Base-by-base conservation (phyloP, 2,797 vertebrate species). In the Pseudopleuronectes americanus region DNA sequence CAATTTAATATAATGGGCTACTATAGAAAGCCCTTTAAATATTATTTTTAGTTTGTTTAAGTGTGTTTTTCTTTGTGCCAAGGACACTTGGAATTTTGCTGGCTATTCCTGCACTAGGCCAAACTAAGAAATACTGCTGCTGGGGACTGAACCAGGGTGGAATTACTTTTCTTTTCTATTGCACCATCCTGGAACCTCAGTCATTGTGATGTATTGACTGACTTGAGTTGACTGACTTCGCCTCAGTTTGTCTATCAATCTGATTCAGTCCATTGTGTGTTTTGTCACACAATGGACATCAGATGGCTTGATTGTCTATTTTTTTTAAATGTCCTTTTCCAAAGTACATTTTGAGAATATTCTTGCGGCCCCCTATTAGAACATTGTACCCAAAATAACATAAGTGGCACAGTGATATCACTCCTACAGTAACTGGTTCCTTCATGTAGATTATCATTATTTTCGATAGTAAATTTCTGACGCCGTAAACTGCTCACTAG, bases 401-500 rank as follows among this genome's bases (percentile, higher is more conserved):
- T 5, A 31, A 31, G 17, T 45, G 43, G 6, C 43, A 45, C 43
- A 45, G 43, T 7, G 14, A 8, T 45, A 19, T 45, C 43, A 45
- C 17, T 19, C 43, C 43, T 19, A 43, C 41, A 16, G 41, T 43
- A 45, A 45, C 43, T 16, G 43, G 5, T 31, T 16, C 49, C 57
- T 54, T 58, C 13, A 17, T 56, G 47, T 41, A 13, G n/a, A 22
- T 52, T 17, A 38, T 60, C 16, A 38, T 64, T 31, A 31, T 57
- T 61, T 64, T 66, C 26, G 24, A 49, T 17, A 7, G 2, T 41
- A 31, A 8, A 48, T 53, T 17, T 36, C 21, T 31, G 38, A 6
- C 41, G 22, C 7, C 24, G 21, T 64, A 70, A 58, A 65, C 24
- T 52, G 33, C 31, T 48, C 55, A 56, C 23, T 68, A 51, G 58